A percentile compares a stretch with the other conserved stretches of the same genome.
Evolutionary conservation across 2,888 invertebrate genomes (phyloP).

Genomic region (Megastigmus dorsalis): DNA sequence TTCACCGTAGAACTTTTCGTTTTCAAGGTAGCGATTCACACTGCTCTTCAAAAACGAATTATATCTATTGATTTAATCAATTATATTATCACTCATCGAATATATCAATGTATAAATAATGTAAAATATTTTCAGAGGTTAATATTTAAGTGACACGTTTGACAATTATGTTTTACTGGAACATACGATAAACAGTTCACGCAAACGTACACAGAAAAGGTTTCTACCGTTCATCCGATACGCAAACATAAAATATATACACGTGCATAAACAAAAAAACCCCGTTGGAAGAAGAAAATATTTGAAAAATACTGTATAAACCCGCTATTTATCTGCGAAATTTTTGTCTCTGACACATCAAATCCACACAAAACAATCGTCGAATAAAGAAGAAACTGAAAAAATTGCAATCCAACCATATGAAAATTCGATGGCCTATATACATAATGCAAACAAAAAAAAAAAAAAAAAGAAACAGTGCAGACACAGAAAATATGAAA

Average conservation of each 20-base stretch:
- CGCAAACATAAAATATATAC: not conserved
- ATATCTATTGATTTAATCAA: too few species aligned
- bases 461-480: not conserved
- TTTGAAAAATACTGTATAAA: not conserved
- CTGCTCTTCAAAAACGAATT: too few species aligned
- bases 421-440: slow-evolving; percentile 8
- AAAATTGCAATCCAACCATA: not conserved
- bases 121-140: too few species aligned
- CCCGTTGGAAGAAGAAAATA: not conserved
- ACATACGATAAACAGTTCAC: too few species aligned
- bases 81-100: too few species aligned
- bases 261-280: not conserved
- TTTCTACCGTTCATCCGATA: too few species aligned
- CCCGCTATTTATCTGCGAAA: slow-evolving; percentile 14
- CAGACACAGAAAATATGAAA: not conserved
- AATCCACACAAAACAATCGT: not conserved
- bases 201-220: too few species aligned
- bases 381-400: not conserved
- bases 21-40: too few species aligned
- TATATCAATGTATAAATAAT: too few species aligned
- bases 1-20: too few species aligned
- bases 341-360: slow-evolving; percentile 6
- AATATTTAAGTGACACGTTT: too few species aligned
- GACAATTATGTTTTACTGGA: too few species aligned
- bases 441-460: not conserved